Conservation (phyloP, 2,113 vertebrate species). For the Paracanthobrama guichenoti region DNA sequence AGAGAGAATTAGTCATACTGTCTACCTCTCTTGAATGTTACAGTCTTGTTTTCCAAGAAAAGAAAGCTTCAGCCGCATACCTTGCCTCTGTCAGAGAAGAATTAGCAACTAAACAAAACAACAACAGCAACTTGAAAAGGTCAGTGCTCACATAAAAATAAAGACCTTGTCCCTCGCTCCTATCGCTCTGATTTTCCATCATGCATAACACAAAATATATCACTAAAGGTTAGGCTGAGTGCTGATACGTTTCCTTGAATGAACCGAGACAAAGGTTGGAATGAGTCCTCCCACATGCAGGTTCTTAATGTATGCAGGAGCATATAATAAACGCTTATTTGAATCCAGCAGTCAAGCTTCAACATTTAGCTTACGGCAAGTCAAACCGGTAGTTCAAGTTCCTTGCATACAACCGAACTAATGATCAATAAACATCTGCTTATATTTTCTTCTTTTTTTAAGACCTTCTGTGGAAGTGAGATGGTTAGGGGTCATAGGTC, state of each 20-base stretch:
- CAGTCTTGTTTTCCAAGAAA: conserved; percentile 42
- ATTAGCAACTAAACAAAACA: conserved; percentile 51
- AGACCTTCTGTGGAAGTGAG: neutral
- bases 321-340: neutral
- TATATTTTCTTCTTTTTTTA: neutral
- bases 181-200: conserved; percentile 40
- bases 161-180: conserved; percentile 19
- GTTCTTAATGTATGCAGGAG: neutral
- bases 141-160: conserved; percentile 39
- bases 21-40: conserved; percentile 38
- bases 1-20: conserved; percentile 51
- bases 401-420: neutral
- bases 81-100: conserved; percentile 8
- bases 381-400: neutral
- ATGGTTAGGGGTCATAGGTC: neutral
- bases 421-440: conserved; percentile 1
- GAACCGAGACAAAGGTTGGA: conserved; percentile 18
- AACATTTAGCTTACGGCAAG: neutral
- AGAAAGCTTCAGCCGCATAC: conserved; percentile 5
- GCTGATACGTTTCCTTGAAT: neutral
- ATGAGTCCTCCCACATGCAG: neutral
- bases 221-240: conserved; percentile 47
- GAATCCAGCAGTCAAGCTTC: neutral
- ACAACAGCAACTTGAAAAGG: conserved; percentile 52
- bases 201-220: conserved; percentile 38